phyloP scores from a whole-genome alignment of 2,888 invertebrate genomes.

The Hirtodrosophila histrioides region DNA sequence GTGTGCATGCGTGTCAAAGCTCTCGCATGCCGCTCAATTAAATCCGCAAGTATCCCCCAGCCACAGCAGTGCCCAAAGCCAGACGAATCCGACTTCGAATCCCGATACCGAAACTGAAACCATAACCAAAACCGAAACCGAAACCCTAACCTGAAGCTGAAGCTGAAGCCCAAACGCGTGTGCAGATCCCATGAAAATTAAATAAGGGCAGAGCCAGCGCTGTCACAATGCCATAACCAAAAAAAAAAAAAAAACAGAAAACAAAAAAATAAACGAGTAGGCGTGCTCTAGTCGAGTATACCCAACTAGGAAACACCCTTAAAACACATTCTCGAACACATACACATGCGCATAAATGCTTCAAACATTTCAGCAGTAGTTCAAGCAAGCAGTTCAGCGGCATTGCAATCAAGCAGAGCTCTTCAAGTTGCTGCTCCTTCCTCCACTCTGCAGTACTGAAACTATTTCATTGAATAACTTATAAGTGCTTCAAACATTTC shows the following conservation, averaged over 20 bases:
- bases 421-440: no score
- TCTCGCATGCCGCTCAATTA: conserved; percentile 65
- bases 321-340: no score
- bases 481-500: no score
- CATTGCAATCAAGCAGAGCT: no score
- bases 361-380: no score
- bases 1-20: conserved; percentile 58
- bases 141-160: background rate
- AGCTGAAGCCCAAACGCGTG: conserved; percentile 44
- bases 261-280: background rate
- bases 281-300: no score
- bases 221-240: conserved; percentile 13
- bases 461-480: no score
- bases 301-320: no score
- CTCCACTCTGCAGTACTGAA: no score
- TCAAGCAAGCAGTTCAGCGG: no score
- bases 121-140: background rate
- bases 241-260: conserved; percentile 5
- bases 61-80: conserved; percentile 22
- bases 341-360: no score
- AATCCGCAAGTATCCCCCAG: conserved; percentile 62
- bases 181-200: conserved; percentile 59
- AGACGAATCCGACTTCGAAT: conserved; percentile 20
- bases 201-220: conserved; percentile 18
- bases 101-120: conserved; percentile 1